A percentile compares a stretch with the other conserved stretches of the same genome.
Conservation (phyloP, 1,140 invertebrate species). For the Hylyphantes graminicola region DNA sequence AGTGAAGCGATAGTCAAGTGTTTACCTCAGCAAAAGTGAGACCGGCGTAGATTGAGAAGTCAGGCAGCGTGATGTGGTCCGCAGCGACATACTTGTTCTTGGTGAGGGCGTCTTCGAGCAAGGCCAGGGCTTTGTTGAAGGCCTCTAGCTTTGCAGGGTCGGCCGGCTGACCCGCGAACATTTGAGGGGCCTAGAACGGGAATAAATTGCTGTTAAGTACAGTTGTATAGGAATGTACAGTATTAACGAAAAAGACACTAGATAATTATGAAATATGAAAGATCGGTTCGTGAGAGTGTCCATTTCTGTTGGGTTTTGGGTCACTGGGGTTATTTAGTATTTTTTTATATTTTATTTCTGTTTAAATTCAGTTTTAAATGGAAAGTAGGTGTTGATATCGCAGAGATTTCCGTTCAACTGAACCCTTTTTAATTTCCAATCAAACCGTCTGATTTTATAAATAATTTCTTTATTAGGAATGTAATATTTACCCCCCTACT, state of each 20-base stretch:
- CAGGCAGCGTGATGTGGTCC: slow-evolving; percentile 65
- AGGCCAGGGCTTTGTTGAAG: slow-evolving; percentile 61
- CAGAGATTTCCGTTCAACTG: too few relatives aligned
- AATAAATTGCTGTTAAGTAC: not conserved
- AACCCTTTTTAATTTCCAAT: too few relatives aligned
- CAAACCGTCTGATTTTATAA: too few relatives aligned
- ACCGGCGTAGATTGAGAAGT: slow-evolving; percentile 64
- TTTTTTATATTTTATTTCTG: too few relatives aligned
- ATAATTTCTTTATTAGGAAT: too few relatives aligned
- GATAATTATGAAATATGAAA: not conserved
- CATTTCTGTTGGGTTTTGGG: too few relatives aligned
- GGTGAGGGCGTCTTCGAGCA: slow-evolving; percentile 63
- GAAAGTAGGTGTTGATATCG: too few relatives aligned
- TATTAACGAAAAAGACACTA: too few relatives aligned
- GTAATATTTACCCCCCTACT: too few relatives aligned
- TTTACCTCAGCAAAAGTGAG: slow-evolving; percentile 63
- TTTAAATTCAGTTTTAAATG: too few relatives aligned
- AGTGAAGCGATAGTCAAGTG: not conserved
- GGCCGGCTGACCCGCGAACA: slow-evolving; percentile 16
- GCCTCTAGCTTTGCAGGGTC: slow-evolving; percentile 52
- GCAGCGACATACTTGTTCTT: slow-evolving; percentile 63
- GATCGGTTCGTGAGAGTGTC: not conserved
- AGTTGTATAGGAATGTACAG: too few relatives aligned
- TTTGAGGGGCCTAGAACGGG: slow-evolving; percentile 33
- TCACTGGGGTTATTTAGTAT: too few relatives aligned